Evolutionary conservation across 2,888 invertebrate genomes (phyloP), one percentile per base, ranked within the genome.

Genomic region (Sphaeridia pumilis): DNA sequence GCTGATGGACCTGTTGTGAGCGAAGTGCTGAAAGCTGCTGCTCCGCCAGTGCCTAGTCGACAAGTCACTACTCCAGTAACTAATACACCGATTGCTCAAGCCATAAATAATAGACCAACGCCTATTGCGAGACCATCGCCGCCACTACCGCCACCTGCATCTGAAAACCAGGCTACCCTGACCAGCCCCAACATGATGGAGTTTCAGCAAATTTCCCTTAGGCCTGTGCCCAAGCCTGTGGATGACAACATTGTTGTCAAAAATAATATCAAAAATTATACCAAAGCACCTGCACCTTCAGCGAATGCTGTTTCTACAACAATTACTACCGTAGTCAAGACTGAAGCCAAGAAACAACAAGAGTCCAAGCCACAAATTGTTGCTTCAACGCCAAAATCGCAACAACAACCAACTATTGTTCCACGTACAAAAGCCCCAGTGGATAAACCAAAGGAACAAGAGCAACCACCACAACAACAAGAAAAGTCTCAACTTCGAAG

Each of bases 401-500:
- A 38, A 12, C 38, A 14, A 14, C 5, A 14, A 14, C 38, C 38
- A 12, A 20, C 38, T 12, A 20, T 20, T 5, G 10, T 20, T 17
- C 38, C 38, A 12, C 12, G 20, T 7, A 28, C 5, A 27, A 25
- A 20, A 17, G 46, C 24, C 14, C 20, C 26, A 14, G 46, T 26
- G 25, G 47, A 20, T 4, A 20, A 34, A 20, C 17, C 31, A 7
- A n/a, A n/a, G n/a, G n/a, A n/a, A n/a, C n/a, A n/a, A n/a, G n/a
- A n/a, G n/a, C 14, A 38, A 31, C 24, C 10, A n/a, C 31, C 47
- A 7, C 34, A 47, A 17, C 35, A 31, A 20, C 46, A 54, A 28
- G 44, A 49, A 17, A 34, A 48, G n/a, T 61, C 61, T 4, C 57
- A 59, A 46, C 50, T 64, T 20, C 26, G 64, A 47, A 49, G 55